Percentiles rank a stretch among this genome's conserved stretches.
Evolutionary conservation across 2,888 invertebrate genomes (phyloP).

Genomic region (Oithona nana): DNA sequence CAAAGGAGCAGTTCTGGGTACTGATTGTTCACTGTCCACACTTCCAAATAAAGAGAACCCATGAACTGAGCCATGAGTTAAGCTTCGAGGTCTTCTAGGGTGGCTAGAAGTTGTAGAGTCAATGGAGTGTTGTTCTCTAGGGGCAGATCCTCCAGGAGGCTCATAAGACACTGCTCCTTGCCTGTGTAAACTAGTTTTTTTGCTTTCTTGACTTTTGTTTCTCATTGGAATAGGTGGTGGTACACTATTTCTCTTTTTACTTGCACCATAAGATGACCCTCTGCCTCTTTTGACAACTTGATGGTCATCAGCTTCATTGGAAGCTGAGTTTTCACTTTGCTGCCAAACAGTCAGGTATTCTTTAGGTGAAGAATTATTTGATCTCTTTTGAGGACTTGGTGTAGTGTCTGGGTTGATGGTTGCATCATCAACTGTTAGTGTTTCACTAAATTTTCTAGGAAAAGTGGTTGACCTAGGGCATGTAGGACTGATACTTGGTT

Average conservation of each 20-base stretch:
- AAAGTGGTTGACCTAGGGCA: not conserved
- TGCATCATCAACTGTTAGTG: not conserved
- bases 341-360: not conserved
- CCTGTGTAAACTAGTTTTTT: not conserved
- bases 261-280: not conserved
- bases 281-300: not conserved
- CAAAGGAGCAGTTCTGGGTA: constrained; percentile 31
- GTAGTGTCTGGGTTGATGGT: not conserved
- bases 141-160: no score
- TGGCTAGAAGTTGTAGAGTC: no score
- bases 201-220: no score
- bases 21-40: constrained; percentile 17
- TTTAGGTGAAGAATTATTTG: not conserved
- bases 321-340: no score
- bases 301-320: not conserved
- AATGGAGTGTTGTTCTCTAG: no score
- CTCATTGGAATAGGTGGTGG: no score
- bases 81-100: not conserved
- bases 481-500: not conserved
- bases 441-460: not conserved
- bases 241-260: not conserved
- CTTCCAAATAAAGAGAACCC: constrained; percentile 8
- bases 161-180: not conserved
- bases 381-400: not conserved
- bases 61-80: not conserved